phyloP scores from a whole-genome alignment of 2,797 vertebrate genomes.

The Gambelia wislizenii region DNA sequence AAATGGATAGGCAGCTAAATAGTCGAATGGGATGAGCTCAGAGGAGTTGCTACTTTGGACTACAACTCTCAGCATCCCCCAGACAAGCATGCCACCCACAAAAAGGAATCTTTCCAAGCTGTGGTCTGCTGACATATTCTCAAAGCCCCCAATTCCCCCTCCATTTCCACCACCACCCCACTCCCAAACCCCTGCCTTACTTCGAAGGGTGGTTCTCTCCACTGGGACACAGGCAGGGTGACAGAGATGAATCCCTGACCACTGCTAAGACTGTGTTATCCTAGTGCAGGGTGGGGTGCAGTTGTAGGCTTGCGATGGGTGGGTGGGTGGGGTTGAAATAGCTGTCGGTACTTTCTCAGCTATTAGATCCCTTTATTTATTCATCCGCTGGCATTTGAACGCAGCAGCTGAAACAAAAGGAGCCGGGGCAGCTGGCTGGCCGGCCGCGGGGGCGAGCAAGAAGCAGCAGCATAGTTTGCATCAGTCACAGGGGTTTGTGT shows the following conservation, averaged over 20 bases:
- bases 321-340: neutral
- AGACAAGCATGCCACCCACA: neutral
- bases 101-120: neutral
- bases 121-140: neutral
- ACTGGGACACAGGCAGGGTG: neutral
- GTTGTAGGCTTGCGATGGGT: neutral
- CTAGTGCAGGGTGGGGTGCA: neutral
- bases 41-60: neutral
- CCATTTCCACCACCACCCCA: too few species aligned
- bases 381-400: slow-evolving; percentile 42
- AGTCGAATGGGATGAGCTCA: neutral
- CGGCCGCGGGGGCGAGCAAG: slow-evolving; percentile 39
- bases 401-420: slow-evolving; percentile 60
- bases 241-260: neutral
- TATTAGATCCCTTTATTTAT: slow-evolving; percentile 31
- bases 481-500: slow-evolving; percentile 38
- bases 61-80: neutral
- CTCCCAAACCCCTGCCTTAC: neutral
- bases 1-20: neutral
- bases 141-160: neutral
- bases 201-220: neutral
- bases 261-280: neutral
- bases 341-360: slow-evolving; percentile 26
- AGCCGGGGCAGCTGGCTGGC: slow-evolving; percentile 62
- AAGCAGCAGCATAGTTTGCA: slow-evolving; percentile 21